Percentiles rank a stretch among this genome's conserved stretches.
Evolutionary conservation across 2,797 vertebrate species (phyloP).

Genomic region (Mormyrus proboscirostris): DNA sequence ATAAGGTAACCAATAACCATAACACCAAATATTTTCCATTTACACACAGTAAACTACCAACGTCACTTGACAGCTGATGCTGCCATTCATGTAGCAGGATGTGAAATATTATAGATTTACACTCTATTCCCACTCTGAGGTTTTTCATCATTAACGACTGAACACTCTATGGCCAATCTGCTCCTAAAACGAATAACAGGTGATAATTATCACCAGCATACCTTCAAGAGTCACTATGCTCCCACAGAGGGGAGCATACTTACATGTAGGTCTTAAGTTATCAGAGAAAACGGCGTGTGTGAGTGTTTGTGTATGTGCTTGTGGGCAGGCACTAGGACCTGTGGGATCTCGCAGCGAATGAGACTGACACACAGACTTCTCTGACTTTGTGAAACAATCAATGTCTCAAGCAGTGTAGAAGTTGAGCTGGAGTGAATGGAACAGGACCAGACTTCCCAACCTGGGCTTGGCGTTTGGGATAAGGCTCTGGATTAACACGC

Average conservation of each 20-base stretch:
- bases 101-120: background rate
- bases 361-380: slow-evolving; percentile 36
- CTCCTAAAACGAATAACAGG: background rate
- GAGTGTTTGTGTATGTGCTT: slow-evolving; percentile 6
- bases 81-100: background rate
- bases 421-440: slow-evolving; percentile 55
- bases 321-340: slow-evolving; percentile 65
- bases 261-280: background rate
- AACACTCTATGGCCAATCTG: background rate
- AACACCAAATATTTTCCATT: background rate
- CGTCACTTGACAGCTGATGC: background rate
- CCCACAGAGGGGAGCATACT: background rate
- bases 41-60: background rate
- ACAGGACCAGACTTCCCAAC: slow-evolving; percentile 51
- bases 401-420: slow-evolving; percentile 62
- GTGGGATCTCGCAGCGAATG: slow-evolving; percentile 37
- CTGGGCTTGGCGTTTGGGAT: slow-evolving; percentile 54
- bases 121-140: background rate
- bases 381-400: slow-evolving; percentile 62
- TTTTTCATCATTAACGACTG: background rate
- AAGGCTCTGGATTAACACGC: slow-evolving; percentile 34
- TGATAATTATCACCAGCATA: background rate
- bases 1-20: background rate
- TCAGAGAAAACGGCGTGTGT: background rate
- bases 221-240: background rate